Base-by-base conservation (phyloP, 2,888 invertebrate species). In the Trypoxylon attenuatum region DNA sequence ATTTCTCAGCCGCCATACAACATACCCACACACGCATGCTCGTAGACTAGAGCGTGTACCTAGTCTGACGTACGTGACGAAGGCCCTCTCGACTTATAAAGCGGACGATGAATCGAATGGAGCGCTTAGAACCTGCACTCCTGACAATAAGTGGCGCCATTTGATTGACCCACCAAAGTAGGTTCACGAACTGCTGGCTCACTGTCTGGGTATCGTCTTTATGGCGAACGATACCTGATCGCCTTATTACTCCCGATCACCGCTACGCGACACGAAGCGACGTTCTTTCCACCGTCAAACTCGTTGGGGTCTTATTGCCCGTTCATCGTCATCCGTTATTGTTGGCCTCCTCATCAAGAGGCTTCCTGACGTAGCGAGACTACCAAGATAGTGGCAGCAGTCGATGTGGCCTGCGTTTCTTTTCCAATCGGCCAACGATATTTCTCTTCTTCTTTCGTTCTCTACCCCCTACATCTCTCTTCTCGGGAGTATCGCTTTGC, bases 1-100 rank as follows among this genome's bases (percentile, higher is more conserved):
- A 83, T 86, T 85, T 85, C 76, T 84, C 84, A 84, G 69, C 61
- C 73, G 73, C 63, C 72, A 42, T 49, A 33, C 55, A 39, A 33
- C 33, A 13, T 13, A 4, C 33, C 5, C n/a, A 2, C 2, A 13
- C 33, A 13, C 0, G 33, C 33, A 33, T n/a, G n/a, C n/a, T n/a
- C n/a, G n/a, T n/a, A n/a, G n/a, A n/a, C n/a, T n/a, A n/a, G n/a
- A n/a, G n/a, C n/a, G 13, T 33, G 8, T 33, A 33, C 33, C 5
- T 33, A 6, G 10, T 27, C 8, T 19, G 49, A 49, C 18, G 15
- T 27, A 27, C 27, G 46, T 25, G 27, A 52, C 42, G 19, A 43
- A 4, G n/a, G 43, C 52, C 29, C 33, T 29, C 55, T 50, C 58
- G 63, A 71, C 63, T 73, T 68, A 70, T 64, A 60, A 71, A 71